Evolutionary conservation across 1,140 invertebrate genomes (phyloP).

Genomic region (Drosophila pallidifrons): DNA sequence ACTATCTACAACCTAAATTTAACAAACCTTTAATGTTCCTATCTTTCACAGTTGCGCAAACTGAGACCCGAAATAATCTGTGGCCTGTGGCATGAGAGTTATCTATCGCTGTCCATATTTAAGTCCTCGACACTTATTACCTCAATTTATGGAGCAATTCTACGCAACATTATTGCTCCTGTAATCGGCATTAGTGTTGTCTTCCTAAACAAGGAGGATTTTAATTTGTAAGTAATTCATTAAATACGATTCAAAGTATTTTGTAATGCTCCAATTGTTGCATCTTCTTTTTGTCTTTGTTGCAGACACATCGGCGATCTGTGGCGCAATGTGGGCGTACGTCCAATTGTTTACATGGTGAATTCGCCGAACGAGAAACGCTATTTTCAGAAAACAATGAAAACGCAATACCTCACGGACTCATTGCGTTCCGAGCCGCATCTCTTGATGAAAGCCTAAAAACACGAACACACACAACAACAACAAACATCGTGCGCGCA

Average conservation of each 20-base stretch:
- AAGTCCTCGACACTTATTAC: conserved; percentile 80
- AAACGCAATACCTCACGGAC: conserved; percentile 84
- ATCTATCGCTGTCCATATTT: conserved; percentile 68
- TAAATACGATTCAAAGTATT: not conserved
- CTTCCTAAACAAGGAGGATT: conserved; percentile 83
- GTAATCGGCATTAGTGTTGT: conserved; percentile 84
- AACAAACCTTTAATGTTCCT: not conserved
- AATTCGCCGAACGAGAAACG: conserved; percentile 85
- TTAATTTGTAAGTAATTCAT: conserved; percentile 73
- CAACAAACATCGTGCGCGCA: conserved; percentile 15
- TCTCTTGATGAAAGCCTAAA: conserved; percentile 77
- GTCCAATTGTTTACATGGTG: conserved; percentile 83
- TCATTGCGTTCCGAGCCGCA: conserved; percentile 84
- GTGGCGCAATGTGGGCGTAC: conserved; percentile 83
- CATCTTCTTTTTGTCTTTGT: not conserved
- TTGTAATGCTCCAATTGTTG: conserved; percentile 4
- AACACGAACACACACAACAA: conserved; percentile 7
- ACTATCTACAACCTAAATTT: not conserved
- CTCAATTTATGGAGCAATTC: conserved; percentile 82
- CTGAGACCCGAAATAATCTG: conserved; percentile 77
- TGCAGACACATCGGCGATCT: conserved; percentile 80
- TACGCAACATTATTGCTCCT: conserved; percentile 83
- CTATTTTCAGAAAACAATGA: conserved; percentile 84
- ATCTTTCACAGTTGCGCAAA: conserved; percentile 72
- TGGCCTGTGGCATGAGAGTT: conserved; percentile 83